phyloP scores from a whole-genome alignment of 2,113 vertebrate genomes.

The Acinonyx jubatus region DNA sequence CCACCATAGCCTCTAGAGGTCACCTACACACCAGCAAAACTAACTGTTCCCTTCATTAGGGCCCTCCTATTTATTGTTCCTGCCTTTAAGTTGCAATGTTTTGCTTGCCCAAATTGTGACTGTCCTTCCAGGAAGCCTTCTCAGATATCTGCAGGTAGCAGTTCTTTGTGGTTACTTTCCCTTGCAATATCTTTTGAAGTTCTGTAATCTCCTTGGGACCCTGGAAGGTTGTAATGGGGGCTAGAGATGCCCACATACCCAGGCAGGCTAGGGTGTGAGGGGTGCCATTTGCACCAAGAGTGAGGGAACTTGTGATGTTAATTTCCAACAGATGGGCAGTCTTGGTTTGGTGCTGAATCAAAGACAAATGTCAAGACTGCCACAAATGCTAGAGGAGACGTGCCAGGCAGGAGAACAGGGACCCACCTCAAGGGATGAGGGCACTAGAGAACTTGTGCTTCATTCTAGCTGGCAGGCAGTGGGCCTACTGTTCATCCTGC shows the following conservation, averaged over 20 bases:
- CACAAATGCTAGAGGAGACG: neutral
- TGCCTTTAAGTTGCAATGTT: neutral
- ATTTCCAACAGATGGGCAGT: neutral
- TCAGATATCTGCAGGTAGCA: neutral
- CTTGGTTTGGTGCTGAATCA: neutral
- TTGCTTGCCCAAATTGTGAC: neutral
- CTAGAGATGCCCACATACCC: neutral
- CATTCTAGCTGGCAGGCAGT: neutral
- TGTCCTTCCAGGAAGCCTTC: slow-evolving; percentile 11
- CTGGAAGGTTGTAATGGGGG: neutral
- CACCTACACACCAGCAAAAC: neutral
- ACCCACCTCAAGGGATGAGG: neutral
- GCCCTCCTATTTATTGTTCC: neutral
- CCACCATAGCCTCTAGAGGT: slow-evolving; percentile 7
- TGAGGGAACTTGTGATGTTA: neutral
- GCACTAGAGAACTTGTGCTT: neutral
- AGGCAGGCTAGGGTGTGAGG: neutral
- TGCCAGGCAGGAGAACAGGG: neutral
- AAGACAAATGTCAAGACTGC: neutral
- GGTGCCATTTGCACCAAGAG: neutral
- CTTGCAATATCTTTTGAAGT: neutral
- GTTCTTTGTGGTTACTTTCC: neutral
- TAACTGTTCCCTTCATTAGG: neutral
- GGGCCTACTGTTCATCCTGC: neutral
- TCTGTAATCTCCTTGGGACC: neutral